Base-by-base conservation (phyloP, 2,797 vertebrate species). In the Rhadinocentrus ornatus region DNA sequence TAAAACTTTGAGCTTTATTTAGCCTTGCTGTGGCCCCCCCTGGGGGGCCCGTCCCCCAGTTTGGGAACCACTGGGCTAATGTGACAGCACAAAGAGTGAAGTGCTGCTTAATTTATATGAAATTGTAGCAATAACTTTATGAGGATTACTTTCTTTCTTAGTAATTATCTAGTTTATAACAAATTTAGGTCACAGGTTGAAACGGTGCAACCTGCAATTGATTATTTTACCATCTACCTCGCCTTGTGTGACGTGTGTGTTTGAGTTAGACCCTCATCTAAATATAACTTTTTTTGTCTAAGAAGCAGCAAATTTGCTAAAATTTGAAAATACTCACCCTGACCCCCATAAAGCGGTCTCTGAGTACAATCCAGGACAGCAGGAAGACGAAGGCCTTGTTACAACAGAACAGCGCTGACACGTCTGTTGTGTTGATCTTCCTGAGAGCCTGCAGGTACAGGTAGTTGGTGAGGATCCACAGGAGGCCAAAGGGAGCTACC, bases 381-480 rank as follows among this genome's bases (percentile, higher is more conserved):
- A 99, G 95, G 94, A 99, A 99, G 87, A 99, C 97, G 66, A 99
- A 99, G 83, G 98, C 97, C 92, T 97, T 98, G 95, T 97, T 98
- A 93, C 98, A 99, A 95, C 97, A 99, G 95, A 99, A 99, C 83
- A 99, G 96, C 26, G 96, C 96, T 20, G 97, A 98, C 89, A 93
- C 97, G 75, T 99, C 98, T 78, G 97, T 98, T 81, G 96, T 96
- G 88, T 97, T 97, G 92, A 99, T 97, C 95, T 97, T 97, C 94
- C 97, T 96, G 95, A 99, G 96, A 90, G 97, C 97, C 93, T 98
- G 96, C 91, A 99, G 95, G 93, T 99, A 99, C 93, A 99, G 95
- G 96, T 99, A 99, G 96, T 97, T 98, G 91, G 97, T 99, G 89
- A 99, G 96, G 87, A 96, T 98, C 97, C 97, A 99, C 90, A 99